These are phyloP conservation scores for Drosophila sp. DNA, from an alignment of 1,140 invertebrate genomes.

Conservation along the genomic window DNA sequence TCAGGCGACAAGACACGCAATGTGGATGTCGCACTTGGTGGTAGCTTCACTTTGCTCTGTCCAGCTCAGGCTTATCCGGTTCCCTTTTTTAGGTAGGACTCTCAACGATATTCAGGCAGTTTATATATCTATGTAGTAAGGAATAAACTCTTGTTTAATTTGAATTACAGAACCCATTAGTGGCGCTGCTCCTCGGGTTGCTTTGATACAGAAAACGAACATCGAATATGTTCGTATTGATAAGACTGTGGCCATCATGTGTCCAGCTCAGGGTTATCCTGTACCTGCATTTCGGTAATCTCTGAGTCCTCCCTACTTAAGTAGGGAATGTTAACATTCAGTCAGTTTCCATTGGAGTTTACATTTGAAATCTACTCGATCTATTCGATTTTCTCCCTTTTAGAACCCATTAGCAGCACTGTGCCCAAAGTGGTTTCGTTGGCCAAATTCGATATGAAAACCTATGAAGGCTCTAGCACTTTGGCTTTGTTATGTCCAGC, in stretches of 20 bases:
- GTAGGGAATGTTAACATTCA: too few species aligned
- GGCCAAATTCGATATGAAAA: slow-evolving; percentile 85
- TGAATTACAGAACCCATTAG: slow-evolving; percentile 88
- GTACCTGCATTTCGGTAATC: slow-evolving; percentile 87
- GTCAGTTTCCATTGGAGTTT: slow-evolving; percentile 6
- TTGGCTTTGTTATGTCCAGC: slow-evolving; percentile 88
- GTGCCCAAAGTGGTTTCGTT: slow-evolving; percentile 86
- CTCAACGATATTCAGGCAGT: slow-evolving; percentile 43
- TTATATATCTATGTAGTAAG: background rate
- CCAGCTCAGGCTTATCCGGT: slow-evolving; percentile 88
- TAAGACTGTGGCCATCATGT: slow-evolving; percentile 86
- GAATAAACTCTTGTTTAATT: background rate
- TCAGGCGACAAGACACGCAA: slow-evolving; percentile 81
- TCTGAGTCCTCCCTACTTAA: slow-evolving; percentile 49
- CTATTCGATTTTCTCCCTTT: background rate
- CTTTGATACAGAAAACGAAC: slow-evolving; percentile 85
- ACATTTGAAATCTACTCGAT: background rate
- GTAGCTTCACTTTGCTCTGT: slow-evolving; percentile 87
- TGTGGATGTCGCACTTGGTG: slow-evolving; percentile 42
- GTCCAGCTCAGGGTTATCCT: slow-evolving; percentile 90
- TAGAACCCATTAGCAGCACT: slow-evolving; percentile 90
- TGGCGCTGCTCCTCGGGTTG: slow-evolving; percentile 87
- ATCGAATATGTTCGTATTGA: slow-evolving; percentile 84
- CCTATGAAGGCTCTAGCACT: slow-evolving; percentile 84
- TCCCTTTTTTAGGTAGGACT: slow-evolving; percentile 79